Conservation (phyloP, 2,797 vertebrate species). For the Amblyraja radiata region DNA sequence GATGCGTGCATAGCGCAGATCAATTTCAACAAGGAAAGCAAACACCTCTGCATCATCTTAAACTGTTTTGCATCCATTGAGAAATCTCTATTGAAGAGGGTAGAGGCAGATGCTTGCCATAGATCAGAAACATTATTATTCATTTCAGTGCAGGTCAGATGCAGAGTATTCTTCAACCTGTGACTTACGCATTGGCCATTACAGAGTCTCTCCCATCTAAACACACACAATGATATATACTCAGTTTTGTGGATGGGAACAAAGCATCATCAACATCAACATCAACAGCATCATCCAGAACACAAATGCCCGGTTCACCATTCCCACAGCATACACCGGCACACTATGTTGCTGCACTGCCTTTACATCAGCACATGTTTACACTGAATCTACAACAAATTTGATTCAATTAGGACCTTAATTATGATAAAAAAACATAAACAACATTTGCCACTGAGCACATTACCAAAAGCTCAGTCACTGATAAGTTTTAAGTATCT, state of each 20-base stretch:
- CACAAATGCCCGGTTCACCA: background rate
- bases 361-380: background rate
- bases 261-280: background rate
- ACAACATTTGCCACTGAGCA: too few relatives aligned
- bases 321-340: background rate
- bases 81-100: too few relatives aligned
- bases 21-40: background rate
- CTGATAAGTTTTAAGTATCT: too few relatives aligned
- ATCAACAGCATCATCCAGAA: background rate
- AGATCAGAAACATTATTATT: background rate
- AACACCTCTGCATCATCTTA: background rate
- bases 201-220: background rate
- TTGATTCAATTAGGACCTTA: too few relatives aligned
- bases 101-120: too few relatives aligned
- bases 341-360: background rate
- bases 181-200: background rate
- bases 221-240: background rate
- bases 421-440: too few relatives aligned
- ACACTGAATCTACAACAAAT: background rate
- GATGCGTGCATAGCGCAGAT: background rate
- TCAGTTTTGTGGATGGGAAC: background rate
- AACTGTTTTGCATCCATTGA: background rate
- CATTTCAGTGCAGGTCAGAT: background rate
- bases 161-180: background rate
- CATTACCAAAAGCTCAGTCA: too few relatives aligned